Base-by-base conservation (phyloP, 2,797 vertebrate genomes). In the Heliangelus exortis region DNA sequence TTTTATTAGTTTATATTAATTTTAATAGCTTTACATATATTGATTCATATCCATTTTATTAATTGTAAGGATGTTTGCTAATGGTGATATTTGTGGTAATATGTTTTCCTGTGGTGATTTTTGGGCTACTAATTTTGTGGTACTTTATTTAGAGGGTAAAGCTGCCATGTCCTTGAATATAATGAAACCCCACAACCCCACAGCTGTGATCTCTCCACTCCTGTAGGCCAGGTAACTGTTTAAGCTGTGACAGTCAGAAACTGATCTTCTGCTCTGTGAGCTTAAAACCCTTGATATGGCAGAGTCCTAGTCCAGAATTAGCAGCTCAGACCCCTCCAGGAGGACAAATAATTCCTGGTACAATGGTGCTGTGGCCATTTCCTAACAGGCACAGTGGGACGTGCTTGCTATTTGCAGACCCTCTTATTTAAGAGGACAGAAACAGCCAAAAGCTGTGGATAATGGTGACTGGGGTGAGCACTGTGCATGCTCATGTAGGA, bases 201-300 rank as follows among this genome's bases (percentile, higher is more conserved):
- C 0, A 0, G n/a, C 54, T 2, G 0, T 10, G 9, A 48, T 48
- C 33, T 62, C 41, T 78, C 21, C 74, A 34, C 29, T 26, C 16
- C 9, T 34, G 20, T 25, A 71, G 34, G 13, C 20, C 20, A 47
- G 39, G 65, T 68, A 61, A 54, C 23, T 12, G 22, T 53, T 61
- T n/a, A 61, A 28, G 39, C 23, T 39, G 17, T 33, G 34, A 48
- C 8, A 29, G 63, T 18, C 48, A 51, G 54, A 73, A 67, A 67
- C 6, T 31, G n/a, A 28, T 33, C 53, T 54, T 57, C 28, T 59
- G 33, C 26, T 65, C 26, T 75, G 10, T 34, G 21, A 63, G 16
- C 25, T 53, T 28, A 34, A 81, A 75, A 34, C 21, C 12, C 50
- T 58, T 53, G 20, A 16, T 45, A 9, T 22, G 19, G 36, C 21